Evolutionary conservation across 2,113 vertebrate species (phyloP).

Genomic region (Oplegnathus fasciatus): DNA sequence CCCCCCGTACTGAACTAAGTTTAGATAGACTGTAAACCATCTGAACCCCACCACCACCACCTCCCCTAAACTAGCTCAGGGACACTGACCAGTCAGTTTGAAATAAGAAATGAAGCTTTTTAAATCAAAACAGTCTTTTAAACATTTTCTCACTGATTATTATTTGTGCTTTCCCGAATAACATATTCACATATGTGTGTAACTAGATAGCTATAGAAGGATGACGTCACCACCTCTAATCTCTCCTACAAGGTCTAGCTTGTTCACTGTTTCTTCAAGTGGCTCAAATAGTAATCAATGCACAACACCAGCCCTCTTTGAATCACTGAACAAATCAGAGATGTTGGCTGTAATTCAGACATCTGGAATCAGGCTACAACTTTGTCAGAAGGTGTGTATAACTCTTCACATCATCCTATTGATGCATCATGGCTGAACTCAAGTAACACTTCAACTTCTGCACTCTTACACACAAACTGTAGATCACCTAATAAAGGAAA

Average conservation of each 20-base stretch:
- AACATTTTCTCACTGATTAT: too few species aligned
- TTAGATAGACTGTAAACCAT: too few species aligned
- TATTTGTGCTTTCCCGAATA: too few species aligned
- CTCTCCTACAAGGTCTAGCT: neutral
- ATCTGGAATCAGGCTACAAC: neutral
- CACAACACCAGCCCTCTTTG: neutral
- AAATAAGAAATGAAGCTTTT: too few species aligned
- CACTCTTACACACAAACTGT: neutral
- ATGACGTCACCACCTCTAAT: too few species aligned
- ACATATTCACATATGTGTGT: too few species aligned
- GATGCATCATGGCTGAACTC: neutral
- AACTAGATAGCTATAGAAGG: neutral
- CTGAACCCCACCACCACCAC: too few species aligned
- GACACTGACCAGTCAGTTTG: too few species aligned
- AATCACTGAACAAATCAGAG: neutral
- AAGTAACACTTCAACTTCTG: neutral
- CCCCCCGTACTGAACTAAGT: too few species aligned
- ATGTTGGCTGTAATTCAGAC: neutral
- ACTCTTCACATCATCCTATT: neutral
- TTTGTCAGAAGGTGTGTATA: neutral
- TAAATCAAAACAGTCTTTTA: too few species aligned
- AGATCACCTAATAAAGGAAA: conserved; percentile 3
- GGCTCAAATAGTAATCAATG: neutral
- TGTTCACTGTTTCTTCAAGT: neutral
- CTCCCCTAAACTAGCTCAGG: too few species aligned